These are phyloP conservation scores for Apotomis betuletana DNA, from an alignment of 2,888 invertebrate species.

Conservation along the genomic window DNA sequence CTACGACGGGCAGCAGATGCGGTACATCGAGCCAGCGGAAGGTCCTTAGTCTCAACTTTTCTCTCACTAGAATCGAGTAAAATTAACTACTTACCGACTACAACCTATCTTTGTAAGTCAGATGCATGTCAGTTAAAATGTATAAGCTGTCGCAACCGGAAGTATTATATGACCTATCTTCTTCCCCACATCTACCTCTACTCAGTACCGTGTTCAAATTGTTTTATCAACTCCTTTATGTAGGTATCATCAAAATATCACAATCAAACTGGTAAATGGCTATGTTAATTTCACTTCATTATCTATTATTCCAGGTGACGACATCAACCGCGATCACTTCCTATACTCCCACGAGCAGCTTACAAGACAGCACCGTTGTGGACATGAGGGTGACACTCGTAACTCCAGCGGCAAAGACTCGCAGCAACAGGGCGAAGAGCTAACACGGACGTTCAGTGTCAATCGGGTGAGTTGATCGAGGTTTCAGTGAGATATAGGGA, in stretches of 20 bases:
- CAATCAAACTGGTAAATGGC: too few species aligned
- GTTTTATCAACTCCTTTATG: too few species aligned
- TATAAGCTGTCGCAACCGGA: too few species aligned
- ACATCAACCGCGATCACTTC: constrained; percentile 82
- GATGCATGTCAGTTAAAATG: too few species aligned
- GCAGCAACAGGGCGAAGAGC: constrained; percentile 55
- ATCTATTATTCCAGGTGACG: constrained; percentile 60
- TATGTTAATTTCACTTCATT: neutral
- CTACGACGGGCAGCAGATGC: constrained; percentile 89
- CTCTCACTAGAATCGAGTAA: too few species aligned
- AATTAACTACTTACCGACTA: too few species aligned
- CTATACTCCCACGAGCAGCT: constrained; percentile 87
- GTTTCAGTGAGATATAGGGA: too few species aligned
- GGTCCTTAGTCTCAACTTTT: constrained; percentile 50
- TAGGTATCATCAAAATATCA: too few species aligned
- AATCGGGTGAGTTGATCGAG: constrained; percentile 81
- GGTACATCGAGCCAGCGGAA: constrained; percentile 85
- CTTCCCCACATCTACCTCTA: too few species aligned
- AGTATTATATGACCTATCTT: too few species aligned
- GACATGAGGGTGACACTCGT: constrained; percentile 81
- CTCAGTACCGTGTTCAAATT: too few species aligned
- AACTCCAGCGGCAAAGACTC: constrained; percentile 72
- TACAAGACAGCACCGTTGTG: constrained; percentile 82
- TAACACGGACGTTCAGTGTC: constrained; percentile 72
- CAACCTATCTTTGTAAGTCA: too few species aligned